Evolutionary conservation across 2,888 invertebrate genomes (phyloP).

Genomic region (Drosophila pullipes): DNA sequence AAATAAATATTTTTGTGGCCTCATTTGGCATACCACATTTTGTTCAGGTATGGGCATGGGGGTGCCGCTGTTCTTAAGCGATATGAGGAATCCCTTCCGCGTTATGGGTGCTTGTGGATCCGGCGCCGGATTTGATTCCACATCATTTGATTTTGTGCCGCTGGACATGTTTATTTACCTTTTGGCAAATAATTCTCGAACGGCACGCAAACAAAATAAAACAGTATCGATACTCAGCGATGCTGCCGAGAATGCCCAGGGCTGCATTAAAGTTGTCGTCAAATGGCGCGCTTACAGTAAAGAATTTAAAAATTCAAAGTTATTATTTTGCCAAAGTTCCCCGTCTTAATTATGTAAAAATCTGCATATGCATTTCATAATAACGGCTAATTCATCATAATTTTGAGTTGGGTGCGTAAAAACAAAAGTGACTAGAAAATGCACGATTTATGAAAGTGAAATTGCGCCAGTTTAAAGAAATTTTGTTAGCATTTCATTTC

Average conservation of each 20-base stretch:
- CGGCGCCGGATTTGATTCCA: constrained; percentile 75
- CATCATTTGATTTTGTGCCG: constrained; percentile 59
- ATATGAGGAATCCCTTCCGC: constrained; percentile 92
- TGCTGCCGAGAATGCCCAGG: constrained; percentile 36
- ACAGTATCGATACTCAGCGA: constrained; percentile 47
- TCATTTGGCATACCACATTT: constrained; percentile 89
- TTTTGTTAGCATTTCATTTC: constrained; percentile 67
- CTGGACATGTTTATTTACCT: constrained; percentile 54
- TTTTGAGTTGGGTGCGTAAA: constrained; percentile 27
- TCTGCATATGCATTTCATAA: constrained; percentile 54
- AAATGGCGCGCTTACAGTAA: constrained; percentile 7
- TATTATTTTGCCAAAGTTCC: background rate
- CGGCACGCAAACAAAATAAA: constrained; percentile 26
- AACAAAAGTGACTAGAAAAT: constrained; percentile 59
- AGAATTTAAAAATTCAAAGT: constrained; percentile 25
- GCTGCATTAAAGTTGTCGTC: constrained; percentile 18
- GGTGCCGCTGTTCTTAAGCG: constrained; percentile 92
- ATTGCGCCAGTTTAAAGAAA: constrained; percentile 73
- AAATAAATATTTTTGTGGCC: background rate
- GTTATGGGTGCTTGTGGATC: constrained; percentile 93
- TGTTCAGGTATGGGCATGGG: constrained; percentile 94
- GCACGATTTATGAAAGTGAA: constrained; percentile 77
- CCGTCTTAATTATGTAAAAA: constrained; percentile 48
- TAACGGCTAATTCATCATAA: constrained; percentile 36
- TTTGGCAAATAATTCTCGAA: background rate